These are phyloP conservation scores for Sminthurinus aureus DNA, from an alignment of 2,888 invertebrate genomes.

Conservation along the genomic window DNA sequence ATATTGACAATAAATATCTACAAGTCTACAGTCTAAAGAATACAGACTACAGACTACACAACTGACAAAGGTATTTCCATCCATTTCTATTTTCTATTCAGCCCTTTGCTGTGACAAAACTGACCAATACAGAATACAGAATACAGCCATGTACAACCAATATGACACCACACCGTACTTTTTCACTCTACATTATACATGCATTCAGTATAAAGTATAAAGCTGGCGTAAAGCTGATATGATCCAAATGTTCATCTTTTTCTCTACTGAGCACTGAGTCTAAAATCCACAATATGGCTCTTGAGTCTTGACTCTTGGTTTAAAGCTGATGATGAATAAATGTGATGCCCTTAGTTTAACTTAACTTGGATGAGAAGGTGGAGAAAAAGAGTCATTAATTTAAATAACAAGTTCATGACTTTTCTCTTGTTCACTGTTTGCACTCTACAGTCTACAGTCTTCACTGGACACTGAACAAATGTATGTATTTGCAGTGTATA, in stretches of 20 bases:
- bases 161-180: neutral
- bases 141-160: neutral
- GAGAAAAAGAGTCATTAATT: conserved; percentile 37
- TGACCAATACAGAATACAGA: conserved; percentile 8
- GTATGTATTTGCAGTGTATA: no score
- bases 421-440: neutral
- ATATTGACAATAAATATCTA: no score
- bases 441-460: no score
- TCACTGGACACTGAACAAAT: no score
- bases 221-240: neutral
- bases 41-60: neutral
- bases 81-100: neutral
- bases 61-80: neutral
- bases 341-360: neutral
- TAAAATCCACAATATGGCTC: neutral
- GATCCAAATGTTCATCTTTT: neutral
- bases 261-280: neutral
- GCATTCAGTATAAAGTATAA: no score
- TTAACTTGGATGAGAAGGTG: neutral
- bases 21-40: neutral
- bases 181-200: no score
- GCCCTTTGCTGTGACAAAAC: conserved; percentile 11
- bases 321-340: neutral
- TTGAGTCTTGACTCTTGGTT: neutral
- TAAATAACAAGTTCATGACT: conserved; percentile 39